Evolutionary conservation across 1,140 invertebrate genomes (phyloP).

Genomic region (Pteromalus puparum): DNA sequence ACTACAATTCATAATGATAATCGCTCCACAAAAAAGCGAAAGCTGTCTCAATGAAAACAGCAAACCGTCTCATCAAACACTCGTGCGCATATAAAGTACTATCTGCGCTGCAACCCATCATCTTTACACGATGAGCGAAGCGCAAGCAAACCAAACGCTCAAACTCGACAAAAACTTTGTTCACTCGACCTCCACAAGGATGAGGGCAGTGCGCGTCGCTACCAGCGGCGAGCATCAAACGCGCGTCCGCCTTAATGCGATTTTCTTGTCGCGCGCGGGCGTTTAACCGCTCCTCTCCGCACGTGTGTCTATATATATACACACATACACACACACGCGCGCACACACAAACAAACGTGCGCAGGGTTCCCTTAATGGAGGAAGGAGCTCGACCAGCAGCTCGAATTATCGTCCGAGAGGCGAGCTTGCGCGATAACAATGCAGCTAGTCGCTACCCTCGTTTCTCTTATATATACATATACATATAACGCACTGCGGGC

Average conservation of each 20-base stretch:
- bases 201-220: not conserved
- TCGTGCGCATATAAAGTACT: no score
- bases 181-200: not conserved
- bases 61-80: no score
- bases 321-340: not conserved
- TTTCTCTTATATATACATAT: not conserved
- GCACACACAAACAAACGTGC: not conserved
- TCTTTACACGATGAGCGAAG: not conserved
- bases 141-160: conserved; percentile 2
- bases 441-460: not conserved
- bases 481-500: not conserved
- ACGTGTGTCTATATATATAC: not conserved
- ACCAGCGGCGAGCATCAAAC: conserved; percentile 61
- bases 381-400: not conserved
- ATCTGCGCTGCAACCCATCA: not conserved
- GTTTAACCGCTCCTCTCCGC: conserved; percentile 2
- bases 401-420: conserved; percentile 12
- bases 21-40: no score
- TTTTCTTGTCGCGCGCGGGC: conserved; percentile 61
- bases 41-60: no score
- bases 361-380: not conserved
- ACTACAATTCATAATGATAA: no score
- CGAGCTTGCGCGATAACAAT: conserved; percentile 24
- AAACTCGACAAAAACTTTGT: conserved; percentile 50
- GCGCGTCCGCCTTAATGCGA: conserved; percentile 62